Conservation (phyloP, 2,113 vertebrate genomes). For the Athene noctua region DNA sequence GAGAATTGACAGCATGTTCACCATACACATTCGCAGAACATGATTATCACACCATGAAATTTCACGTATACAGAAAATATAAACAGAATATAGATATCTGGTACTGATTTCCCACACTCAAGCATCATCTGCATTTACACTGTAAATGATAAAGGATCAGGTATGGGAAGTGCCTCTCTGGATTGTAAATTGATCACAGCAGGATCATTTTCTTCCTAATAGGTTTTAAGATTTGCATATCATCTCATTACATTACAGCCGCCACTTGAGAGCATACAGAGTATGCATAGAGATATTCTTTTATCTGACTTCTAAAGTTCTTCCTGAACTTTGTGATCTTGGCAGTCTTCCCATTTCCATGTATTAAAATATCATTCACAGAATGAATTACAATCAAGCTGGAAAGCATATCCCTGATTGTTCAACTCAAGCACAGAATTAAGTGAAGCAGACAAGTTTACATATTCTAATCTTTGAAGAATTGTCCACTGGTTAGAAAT, state of each 20-base stretch:
- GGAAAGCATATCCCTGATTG: constrained; percentile 1
- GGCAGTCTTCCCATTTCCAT: constrained; percentile 27
- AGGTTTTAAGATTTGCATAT: constrained; percentile 38
- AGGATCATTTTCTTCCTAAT: constrained; percentile 27
- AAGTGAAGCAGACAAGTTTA: constrained; percentile 25
- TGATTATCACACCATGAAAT: neutral
- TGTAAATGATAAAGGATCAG: neutral
- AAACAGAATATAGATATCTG: neutral
- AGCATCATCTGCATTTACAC: neutral
- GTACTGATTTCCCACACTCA: neutral
- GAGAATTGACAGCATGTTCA: constrained; percentile 27
- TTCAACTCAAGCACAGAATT: constrained; percentile 16
- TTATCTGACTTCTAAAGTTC: constrained; percentile 48
- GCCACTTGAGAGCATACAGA: neutral
- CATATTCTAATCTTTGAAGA: constrained; percentile 3
- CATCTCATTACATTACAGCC: neutral
- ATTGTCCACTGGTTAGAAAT: neutral
- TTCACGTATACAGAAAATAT: neutral
- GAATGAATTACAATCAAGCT: constrained; percentile 35
- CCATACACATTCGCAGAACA: neutral
- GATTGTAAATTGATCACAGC: constrained; percentile 19
- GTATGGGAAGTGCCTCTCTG: neutral
- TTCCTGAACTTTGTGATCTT: constrained; percentile 33
- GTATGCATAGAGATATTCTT: neutral
- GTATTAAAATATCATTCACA: constrained; percentile 27